phyloP scores from a whole-genome alignment of 2,888 invertebrate genomes.

The Epistrophe grossulariae region DNA sequence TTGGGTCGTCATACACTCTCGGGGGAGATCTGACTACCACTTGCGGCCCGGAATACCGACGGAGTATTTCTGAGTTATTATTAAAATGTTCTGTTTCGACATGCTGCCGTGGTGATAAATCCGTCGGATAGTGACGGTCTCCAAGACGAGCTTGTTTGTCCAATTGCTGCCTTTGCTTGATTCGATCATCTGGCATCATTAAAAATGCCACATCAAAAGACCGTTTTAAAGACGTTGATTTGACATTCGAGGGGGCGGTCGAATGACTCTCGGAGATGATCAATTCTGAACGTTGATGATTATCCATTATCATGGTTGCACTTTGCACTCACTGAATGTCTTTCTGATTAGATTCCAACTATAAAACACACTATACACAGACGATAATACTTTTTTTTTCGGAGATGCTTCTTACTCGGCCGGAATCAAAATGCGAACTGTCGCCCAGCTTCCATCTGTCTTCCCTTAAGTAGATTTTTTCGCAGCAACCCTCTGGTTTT shows the following conservation, averaged over 20 bases:
- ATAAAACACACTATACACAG: conserved; percentile 34
- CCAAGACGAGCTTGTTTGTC: conserved; percentile 84
- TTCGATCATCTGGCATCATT: conserved; percentile 93
- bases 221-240: conserved; percentile 86
- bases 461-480: conserved; percentile 82
- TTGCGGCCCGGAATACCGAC: conserved; percentile 80
- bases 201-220: conserved; percentile 96
- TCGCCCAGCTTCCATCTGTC: conserved; percentile 83
- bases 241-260: conserved; percentile 82
- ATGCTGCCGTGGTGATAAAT: conserved; percentile 81
- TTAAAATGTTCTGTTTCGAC: conserved; percentile 82
- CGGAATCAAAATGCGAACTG: conserved; percentile 82
- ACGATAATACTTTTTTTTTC: conserved; percentile 27
- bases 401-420: conserved; percentile 73
- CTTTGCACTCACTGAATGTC: conserved; percentile 54
- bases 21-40: conserved; percentile 81
- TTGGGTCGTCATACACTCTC: conserved; percentile 83
- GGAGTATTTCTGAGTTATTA: conserved; percentile 78
- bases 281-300: conserved; percentile 82
- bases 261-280: conserved; percentile 82
- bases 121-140: conserved; percentile 82
- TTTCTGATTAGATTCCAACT: conserved; percentile 72
- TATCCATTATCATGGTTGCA: conserved; percentile 88
- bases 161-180: conserved; percentile 87
- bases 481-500: conserved; percentile 69